Evolutionary conservation across 2,888 invertebrate genomes (phyloP).

Genomic region (Ectobius pallidus): DNA sequence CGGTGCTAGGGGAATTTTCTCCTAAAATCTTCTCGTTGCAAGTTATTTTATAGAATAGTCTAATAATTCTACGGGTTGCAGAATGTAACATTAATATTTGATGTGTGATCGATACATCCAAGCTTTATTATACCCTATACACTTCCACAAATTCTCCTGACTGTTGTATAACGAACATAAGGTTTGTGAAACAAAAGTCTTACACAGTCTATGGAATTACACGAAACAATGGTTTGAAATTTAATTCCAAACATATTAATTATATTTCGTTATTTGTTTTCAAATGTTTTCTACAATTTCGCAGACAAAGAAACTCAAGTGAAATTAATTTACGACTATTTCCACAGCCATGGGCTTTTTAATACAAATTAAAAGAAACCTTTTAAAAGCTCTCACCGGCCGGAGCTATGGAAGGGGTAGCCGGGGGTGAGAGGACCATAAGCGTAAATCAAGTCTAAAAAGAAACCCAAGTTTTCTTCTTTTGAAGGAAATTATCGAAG

Average conservation of each 20-base stretch:
- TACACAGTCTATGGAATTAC: too few species aligned
- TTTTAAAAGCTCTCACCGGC: not conserved
- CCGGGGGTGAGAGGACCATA: not conserved
- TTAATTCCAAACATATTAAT: not conserved
- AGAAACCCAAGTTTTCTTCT: conserved; percentile 13
- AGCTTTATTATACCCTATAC: too few species aligned
- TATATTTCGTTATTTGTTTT: not conserved
- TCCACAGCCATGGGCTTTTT: not conserved
- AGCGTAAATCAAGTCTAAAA: conserved; percentile 14
- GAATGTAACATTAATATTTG: too few species aligned
- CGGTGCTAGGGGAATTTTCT: too few species aligned
- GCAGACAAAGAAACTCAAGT: not conserved
- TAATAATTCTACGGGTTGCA: too few species aligned
- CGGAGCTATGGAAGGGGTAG: not conserved
- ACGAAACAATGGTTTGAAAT: not conserved
- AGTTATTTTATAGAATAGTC: too few species aligned
- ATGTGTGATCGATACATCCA: too few species aligned
- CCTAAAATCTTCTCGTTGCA: too few species aligned
- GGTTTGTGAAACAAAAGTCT: too few species aligned
- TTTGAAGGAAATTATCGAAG: conserved; percentile 18
- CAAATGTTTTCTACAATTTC: too few species aligned
- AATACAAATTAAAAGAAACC: conserved; percentile 7
- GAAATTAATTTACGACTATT: conserved; percentile 13
- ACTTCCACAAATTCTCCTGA: too few species aligned
- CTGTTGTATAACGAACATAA: too few species aligned